These are phyloP conservation scores for Cydia strobilella DNA, from an alignment of 1,140 invertebrate genomes.

Conservation along the genomic window DNA sequence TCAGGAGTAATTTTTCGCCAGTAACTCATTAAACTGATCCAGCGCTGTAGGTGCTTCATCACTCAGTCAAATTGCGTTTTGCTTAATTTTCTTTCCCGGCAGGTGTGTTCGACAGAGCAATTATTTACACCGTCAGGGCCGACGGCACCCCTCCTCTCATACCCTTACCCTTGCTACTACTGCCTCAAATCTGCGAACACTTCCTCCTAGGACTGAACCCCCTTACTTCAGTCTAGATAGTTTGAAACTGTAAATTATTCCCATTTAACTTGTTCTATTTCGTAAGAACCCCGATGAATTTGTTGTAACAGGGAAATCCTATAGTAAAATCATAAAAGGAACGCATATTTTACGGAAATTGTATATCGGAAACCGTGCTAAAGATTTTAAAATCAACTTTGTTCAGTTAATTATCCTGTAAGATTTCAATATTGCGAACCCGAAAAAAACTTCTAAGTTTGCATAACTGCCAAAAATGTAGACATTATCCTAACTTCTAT, in stretches of 20 bases:
- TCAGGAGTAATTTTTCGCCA: conserved; percentile 73
- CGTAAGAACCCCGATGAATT: background rate
- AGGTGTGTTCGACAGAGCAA: conserved; percentile 80
- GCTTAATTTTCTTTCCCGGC: conserved; percentile 79
- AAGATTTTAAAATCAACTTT: background rate
- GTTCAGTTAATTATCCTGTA: background rate
- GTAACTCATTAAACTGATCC: conserved; percentile 78
- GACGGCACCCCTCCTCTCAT: conserved; percentile 61
- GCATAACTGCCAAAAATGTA: background rate
- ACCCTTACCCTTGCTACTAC: conserved; percentile 37
- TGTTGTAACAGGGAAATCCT: background rate
- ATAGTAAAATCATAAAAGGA: background rate
- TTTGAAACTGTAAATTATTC: conserved; percentile 57
- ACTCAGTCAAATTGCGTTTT: conserved; percentile 80
- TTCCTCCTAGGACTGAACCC: conserved; percentile 62
- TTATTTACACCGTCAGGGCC: conserved; percentile 76
- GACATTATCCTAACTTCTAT: conserved; percentile 3
- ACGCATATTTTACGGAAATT: background rate
- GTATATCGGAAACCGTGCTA: too few species aligned
- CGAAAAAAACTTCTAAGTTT: conserved; percentile 19
- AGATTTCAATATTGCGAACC: conserved; percentile 5
- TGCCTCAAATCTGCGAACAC: conserved; percentile 38
- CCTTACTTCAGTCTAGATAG: conserved; percentile 61
- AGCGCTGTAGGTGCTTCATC: conserved; percentile 73
- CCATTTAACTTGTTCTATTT: conserved; percentile 53